Base-by-base conservation (phyloP, 2,888 invertebrate species). In the Pollenia labialis region DNA sequence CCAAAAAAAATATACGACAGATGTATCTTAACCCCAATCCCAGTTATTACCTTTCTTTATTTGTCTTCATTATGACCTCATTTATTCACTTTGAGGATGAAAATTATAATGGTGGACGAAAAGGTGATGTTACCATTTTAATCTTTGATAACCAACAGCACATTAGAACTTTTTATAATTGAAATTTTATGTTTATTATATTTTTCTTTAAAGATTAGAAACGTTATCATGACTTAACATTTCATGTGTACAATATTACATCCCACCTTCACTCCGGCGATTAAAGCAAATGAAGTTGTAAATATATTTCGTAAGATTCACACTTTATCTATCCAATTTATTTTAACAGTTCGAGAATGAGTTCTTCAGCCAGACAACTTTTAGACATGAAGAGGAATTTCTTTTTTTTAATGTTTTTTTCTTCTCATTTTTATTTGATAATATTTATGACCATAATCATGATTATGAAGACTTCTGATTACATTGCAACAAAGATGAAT, bases 391-490 rank as follows among this genome's bases (percentile, higher is more conserved):
- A 32, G 32, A 6, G 32, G 32, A 32, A 32, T 32, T 32, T 32
- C 32, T 32, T 32, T 32, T 58, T 32, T 32, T 62, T 9, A 16
- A 40, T 42, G 12, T 58, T 11, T 48, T 54, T 52, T 52, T 7
- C 46, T 62, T 16, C 14, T 72, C 56, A 48, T 69, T 68, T 56
- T 48, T 64, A 6, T 62, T 74, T 54, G 12, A 56, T 72, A 62
- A 66, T 68, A 72, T 64, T 56, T 79, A 62, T 52, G 48, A 50
- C 46, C 56, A 42, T 58, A 52, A 68, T 81, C 50, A 40, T 23
- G 18, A 18, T 68, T 48, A 81, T 64, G 9, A 62, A 54, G 58
- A 48, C n/a, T 66, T 14, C 40, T 56, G 58, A 71, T 56, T 23
- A 60, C 6, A 32, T 32, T 58, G 58, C 42, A 32, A 32, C 32